Conservation (phyloP, 2,797 vertebrate species). For the Fringilla coelebs region DNA sequence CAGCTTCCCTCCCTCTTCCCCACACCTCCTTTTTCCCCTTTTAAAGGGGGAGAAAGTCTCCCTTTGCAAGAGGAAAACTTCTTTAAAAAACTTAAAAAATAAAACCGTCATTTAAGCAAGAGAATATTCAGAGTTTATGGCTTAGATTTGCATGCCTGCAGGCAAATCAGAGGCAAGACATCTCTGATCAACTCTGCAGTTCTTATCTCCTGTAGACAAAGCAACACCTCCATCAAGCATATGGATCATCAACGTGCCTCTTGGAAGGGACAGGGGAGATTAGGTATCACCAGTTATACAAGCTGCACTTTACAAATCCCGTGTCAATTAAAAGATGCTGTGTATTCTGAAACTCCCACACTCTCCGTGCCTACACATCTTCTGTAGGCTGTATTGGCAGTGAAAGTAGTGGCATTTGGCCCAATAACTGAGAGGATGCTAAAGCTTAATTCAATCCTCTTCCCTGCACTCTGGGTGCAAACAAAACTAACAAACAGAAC, state of each 20-base stretch:
- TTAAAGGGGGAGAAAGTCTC: not conserved
- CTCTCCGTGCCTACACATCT: constrained; percentile 51
- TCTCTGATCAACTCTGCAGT: not conserved
- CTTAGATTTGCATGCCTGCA: not conserved
- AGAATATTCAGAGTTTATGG: not conserved
- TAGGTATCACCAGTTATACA: constrained; percentile 47
- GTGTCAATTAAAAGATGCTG: constrained; percentile 55
- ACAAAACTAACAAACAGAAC: constrained; percentile 58
- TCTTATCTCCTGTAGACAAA: constrained; percentile 20
- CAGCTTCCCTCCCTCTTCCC: not conserved
- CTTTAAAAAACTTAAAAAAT: not conserved
- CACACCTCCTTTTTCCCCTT: not conserved
- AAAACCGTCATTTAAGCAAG: not conserved
- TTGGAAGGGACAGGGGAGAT: constrained; percentile 43
- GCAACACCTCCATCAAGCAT: constrained; percentile 46
- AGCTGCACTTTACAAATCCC: constrained; percentile 59
- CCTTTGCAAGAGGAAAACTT: not conserved
- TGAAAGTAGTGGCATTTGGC: constrained; percentile 45
- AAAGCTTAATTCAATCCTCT: constrained; percentile 54
- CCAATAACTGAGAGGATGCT: constrained; percentile 57
- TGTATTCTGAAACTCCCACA: constrained; percentile 60
- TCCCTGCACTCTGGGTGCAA: constrained; percentile 36
- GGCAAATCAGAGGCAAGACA: constrained; percentile 24
- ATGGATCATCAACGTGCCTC: constrained; percentile 40
- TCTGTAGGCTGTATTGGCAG: constrained; percentile 57